phyloP scores from a whole-genome alignment of 2,888 invertebrate species.

The Melanargia galathea region DNA sequence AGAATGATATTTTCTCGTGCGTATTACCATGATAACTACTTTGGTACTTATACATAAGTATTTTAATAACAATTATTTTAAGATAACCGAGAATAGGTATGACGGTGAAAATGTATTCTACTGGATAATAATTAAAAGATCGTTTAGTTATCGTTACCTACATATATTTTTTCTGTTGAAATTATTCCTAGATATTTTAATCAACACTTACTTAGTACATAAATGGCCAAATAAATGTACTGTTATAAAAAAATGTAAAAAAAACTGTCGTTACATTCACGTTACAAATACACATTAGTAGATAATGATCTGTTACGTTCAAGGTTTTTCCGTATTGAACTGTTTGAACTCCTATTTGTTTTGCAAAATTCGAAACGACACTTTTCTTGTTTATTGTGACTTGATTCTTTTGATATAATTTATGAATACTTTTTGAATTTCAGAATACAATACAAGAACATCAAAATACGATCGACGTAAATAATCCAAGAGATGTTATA shows the following conservation, averaged over 20 bases:
- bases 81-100: constrained; percentile 9
- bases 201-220: not conserved
- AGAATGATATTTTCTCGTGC: too few species aligned
- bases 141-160: too few species aligned
- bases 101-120: constrained; percentile 7
- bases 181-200: not conserved
- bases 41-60: too few species aligned
- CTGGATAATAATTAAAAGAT: not conserved
- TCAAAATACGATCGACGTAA: constrained; percentile 62
- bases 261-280: not conserved
- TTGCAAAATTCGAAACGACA: constrained; percentile 1
- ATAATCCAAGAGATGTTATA: constrained; percentile 83
- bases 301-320: constrained; percentile 10
- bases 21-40: not conserved
- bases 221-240: not conserved
- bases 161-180: constrained; percentile 4
- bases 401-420: not conserved
- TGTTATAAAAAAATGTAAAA: not conserved
- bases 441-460: constrained; percentile 81
- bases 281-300: not conserved
- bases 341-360: not conserved
- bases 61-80: not conserved
- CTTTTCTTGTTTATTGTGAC: not conserved
- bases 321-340: constrained; percentile 15
- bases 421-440: constrained; percentile 13